phyloP scores from a whole-genome alignment of 2,888 invertebrate species.

The Mythimna ferrago region DNA sequence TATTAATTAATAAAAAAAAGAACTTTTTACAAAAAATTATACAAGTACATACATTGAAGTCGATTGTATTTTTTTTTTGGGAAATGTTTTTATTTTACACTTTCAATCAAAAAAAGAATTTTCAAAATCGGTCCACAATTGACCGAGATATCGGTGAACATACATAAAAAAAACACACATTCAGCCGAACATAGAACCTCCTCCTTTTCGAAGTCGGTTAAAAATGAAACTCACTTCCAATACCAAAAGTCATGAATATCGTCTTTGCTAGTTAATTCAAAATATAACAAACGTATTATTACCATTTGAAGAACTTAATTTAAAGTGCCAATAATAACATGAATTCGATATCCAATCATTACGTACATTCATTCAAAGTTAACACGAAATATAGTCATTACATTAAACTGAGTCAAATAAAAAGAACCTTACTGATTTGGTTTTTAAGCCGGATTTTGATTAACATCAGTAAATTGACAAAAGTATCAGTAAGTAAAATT shows the following conservation, averaged over 20 bases:
- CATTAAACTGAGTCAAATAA: conserved; percentile 43
- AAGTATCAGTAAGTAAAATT: conserved; percentile 60
- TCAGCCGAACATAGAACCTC: too few species aligned
- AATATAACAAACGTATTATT: conserved; percentile 38
- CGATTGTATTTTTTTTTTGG: too few species aligned
- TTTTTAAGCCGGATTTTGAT: conserved; percentile 12
- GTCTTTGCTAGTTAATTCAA: not conserved
- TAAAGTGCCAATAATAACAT: conserved; percentile 49
- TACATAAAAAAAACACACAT: too few species aligned
- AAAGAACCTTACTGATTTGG: fast-evolving
- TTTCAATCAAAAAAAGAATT: too few species aligned
- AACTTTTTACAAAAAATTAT: too few species aligned
- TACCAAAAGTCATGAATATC: not conserved
- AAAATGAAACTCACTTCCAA: not conserved
- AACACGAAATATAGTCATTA: conserved; percentile 79
- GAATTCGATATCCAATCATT: conserved; percentile 58
- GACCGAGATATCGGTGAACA: too few species aligned
- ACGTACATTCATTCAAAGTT: conserved; percentile 50
- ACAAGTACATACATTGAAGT: too few species aligned
- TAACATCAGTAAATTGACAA: conserved; percentile 15
- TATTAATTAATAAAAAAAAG: too few species aligned
- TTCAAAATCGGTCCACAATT: too few species aligned
- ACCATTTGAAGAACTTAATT: conserved; percentile 49
- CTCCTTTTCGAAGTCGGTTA: too few species aligned
- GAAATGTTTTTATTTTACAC: too few species aligned